Evolutionary conservation across 2,888 invertebrate genomes (phyloP), one percentile per base, ranked within the genome.

Genomic region (Leptopilina drosophilae): DNA sequence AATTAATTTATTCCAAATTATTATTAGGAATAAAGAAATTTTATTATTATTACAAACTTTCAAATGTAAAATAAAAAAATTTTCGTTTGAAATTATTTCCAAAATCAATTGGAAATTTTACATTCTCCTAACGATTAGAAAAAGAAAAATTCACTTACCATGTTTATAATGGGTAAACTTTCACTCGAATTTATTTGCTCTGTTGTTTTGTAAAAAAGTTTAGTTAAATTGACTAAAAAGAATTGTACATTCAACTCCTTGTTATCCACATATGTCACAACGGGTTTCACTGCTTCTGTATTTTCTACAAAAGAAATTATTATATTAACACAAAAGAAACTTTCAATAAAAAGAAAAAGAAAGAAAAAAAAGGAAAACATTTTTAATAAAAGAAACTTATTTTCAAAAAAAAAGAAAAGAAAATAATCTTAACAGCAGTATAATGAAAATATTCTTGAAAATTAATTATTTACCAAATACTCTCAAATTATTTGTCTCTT

Each of bases 281-380:
- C 84, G 6, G 91, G 91, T 77, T 90, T 91, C 9, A 90, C 89
- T 64, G 91, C 80, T 64, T 90, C 89, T 0, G 91, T 90, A 86
- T 92, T 91, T 84, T 91, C 91, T 91, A 73, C 5, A 87, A 84
- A 78, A 40, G 8, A 33, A 26, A 67, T 33, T 33, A 33, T 33
- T 33, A 33, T 33, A 33, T 33, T 33, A 3, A 33, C 5, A 33
- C 2, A 33, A 33, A 33, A 33, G 33, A 33, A 33, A 76, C 69
- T 59, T 73, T 76, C 73, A 40, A 26, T 9, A 65, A 56, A 20
- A 20, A 20, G 20, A 20, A 20, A 20, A 20, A 20, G 20, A 20
- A 20, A 20, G 1, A 20, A 20, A 20, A 20, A 20, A 20, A 20
- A 66, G 77, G 8, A 26, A 2, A 46, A 46, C 66, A 15, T 33